Conservation (phyloP, 2,797 vertebrate species). For the Lophius americanus region DNA sequence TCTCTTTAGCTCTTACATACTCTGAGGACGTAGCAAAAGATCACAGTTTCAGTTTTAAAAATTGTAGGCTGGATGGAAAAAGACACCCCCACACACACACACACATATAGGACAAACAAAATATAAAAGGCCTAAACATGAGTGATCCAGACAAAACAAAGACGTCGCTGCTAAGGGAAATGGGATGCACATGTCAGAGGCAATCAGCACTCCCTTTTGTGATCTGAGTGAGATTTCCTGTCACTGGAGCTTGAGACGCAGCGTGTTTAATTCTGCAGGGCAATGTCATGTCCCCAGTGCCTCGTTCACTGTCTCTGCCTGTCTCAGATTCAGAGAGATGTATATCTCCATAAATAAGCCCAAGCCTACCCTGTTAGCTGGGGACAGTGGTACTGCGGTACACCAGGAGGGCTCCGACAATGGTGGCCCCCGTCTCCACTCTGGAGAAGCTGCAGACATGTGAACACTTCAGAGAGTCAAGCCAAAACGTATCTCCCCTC, state of each 20-base stretch:
- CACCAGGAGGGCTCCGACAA: conserved; percentile 54
- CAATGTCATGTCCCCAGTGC: conserved; percentile 59
- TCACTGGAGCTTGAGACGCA: conserved; percentile 63
- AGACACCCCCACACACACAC: conserved; percentile 1
- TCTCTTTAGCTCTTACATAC: conserved; percentile 40
- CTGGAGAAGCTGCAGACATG: conserved; percentile 43
- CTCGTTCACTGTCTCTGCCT: conserved; percentile 68
- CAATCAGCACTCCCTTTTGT: conserved; percentile 73
- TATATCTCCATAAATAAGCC: conserved; percentile 60
- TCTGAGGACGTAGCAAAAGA: conserved; percentile 58
- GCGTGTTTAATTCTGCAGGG: conserved; percentile 78
- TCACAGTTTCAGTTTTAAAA: conserved; percentile 62
- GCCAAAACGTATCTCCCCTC: conserved; percentile 70
- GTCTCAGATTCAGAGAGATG: conserved; percentile 52
- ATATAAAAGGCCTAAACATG: conserved; percentile 44
- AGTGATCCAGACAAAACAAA: conserved; percentile 76
- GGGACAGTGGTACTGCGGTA: conserved; percentile 32
- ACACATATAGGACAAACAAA: conserved; percentile 13
- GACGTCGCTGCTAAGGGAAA: conserved; percentile 65
- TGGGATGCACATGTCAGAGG: conserved; percentile 75
- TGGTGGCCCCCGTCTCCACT: conserved; percentile 21
- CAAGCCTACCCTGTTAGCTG: conserved; percentile 35
- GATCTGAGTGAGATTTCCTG: conserved; percentile 80
- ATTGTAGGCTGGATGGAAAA: conserved; percentile 20
- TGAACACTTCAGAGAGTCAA: conserved; percentile 58